Conservation (phyloP, 2,888 invertebrate species). For the Oxystoma pomonae region DNA sequence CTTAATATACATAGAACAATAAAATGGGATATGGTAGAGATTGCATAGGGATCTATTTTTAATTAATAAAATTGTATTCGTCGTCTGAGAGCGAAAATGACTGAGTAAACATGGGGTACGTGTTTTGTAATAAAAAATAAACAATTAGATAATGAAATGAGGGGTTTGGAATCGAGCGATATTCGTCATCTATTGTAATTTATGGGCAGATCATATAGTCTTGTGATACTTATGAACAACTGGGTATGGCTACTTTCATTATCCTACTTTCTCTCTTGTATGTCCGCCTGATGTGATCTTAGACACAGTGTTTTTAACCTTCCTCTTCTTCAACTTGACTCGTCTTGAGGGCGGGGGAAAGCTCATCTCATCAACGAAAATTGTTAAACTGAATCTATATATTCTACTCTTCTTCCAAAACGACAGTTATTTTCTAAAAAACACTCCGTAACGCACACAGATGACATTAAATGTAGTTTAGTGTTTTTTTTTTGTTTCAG, state of each 20-base stretch:
- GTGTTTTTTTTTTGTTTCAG: conserved; percentile 30
- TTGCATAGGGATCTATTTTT: too few relatives aligned
- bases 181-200: conserved; percentile 27
- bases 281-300: conserved; percentile 37
- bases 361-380: conserved; percentile 30
- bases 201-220: conserved; percentile 33
- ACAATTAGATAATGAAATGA: too few relatives aligned
- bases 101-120: too few relatives aligned
- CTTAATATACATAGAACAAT: too few relatives aligned
- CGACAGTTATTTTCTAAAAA: conserved; percentile 35
- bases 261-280: conserved; percentile 40
- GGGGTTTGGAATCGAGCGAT: too few relatives aligned
- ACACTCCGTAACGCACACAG: conserved; percentile 29
- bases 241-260: conserved; percentile 40
- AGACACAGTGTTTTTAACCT: conserved; percentile 27
- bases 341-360: conserved; percentile 26
- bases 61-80: too few relatives aligned
- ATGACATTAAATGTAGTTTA: conserved; percentile 31
- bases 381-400: conserved; percentile 38
- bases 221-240: conserved; percentile 39
- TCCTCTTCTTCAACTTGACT: conserved; percentile 26
- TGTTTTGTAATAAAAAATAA: too few relatives aligned
- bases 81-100: too few relatives aligned
- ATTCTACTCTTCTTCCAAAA: conserved; percentile 30
- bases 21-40: too few relatives aligned